Conservation (phyloP, 2,888 invertebrate species). For the Ormyrus pomaceus region DNA sequence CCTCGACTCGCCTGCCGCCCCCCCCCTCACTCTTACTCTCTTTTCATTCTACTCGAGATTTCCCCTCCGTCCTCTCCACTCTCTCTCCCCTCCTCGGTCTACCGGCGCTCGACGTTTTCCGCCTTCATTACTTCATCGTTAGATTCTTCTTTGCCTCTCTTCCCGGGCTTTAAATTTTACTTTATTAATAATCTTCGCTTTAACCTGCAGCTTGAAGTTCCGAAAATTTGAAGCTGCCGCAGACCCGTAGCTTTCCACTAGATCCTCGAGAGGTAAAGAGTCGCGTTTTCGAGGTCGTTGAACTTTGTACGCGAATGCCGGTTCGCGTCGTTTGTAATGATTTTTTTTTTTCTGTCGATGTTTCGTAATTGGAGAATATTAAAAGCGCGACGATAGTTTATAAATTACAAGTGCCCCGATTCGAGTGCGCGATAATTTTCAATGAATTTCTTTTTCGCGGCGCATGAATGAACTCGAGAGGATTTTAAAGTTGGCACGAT, state of each 20-base stretch:
- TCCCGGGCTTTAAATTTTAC: conserved; percentile 4
- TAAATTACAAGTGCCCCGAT: conserved; percentile 23
- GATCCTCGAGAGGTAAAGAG: too few relatives aligned
- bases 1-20: conserved; percentile 9
- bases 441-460: conserved; percentile 19
- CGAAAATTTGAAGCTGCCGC: too few relatives aligned
- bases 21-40: conserved; percentile 45
- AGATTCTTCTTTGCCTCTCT: conserved; percentile 21
- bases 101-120: conserved; percentile 40
- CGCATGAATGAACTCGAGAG: conserved; percentile 29
- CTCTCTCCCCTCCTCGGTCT: conserved; percentile 11
- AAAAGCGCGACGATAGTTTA: neutral
- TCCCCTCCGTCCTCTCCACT: conserved; percentile 15
- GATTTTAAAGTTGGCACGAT: conserved; percentile 45
- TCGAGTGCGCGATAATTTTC: conserved; percentile 38
- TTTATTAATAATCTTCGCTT: conserved; percentile 29
- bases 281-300: too few relatives aligned
- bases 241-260: too few relatives aligned
- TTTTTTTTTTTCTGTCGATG: neutral
- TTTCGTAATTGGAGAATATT: neutral
- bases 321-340: too few relatives aligned
- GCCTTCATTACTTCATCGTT: conserved; percentile 44
- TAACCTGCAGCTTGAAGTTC: too few relatives aligned
- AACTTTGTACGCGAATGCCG: too few relatives aligned
- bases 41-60: conserved; percentile 49